Evolutionary conservation across 2,888 invertebrate genomes (phyloP).

Genomic region (Chymomyza procnemis): DNA sequence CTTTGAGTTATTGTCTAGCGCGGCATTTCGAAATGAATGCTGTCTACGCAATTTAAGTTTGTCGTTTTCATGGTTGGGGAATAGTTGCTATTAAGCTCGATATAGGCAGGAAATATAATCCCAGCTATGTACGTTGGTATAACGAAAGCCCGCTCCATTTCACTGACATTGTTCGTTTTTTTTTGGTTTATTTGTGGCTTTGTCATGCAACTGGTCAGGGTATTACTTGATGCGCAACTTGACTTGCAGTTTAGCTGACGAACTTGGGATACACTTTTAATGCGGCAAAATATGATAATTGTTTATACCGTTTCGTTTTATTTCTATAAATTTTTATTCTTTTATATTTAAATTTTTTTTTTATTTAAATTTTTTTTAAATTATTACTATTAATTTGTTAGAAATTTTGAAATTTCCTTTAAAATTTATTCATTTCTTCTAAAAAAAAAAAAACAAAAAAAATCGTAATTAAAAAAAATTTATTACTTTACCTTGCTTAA

Average conservation of each 20-base stretch:
- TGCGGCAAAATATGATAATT: no score
- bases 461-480: no score
- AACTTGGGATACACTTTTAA: neutral
- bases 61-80: constrained; percentile 11
- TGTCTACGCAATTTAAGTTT: constrained; percentile 31
- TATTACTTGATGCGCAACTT: neutral
- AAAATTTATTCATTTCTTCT: no score
- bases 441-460: no score
- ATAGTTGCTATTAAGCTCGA: constrained; percentile 17
- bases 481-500: no score
- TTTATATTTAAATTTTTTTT: no score
- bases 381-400: no score
- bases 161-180: neutral
- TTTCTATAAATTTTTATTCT: no score
- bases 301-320: no score
- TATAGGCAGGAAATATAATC: neutral
- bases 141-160: neutral
- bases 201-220: neutral
- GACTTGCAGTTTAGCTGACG: neutral
- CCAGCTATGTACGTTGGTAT: neutral
- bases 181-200: neutral
- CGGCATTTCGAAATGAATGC: constrained; percentile 7
- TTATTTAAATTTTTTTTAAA: no score
- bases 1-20: constrained; percentile 33
- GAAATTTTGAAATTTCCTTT: no score